A percentile compares a stretch with the other conserved stretches of the same genome.
Conservation (phyloP, 1,140 invertebrate genomes). For the Arion vulgaris region DNA sequence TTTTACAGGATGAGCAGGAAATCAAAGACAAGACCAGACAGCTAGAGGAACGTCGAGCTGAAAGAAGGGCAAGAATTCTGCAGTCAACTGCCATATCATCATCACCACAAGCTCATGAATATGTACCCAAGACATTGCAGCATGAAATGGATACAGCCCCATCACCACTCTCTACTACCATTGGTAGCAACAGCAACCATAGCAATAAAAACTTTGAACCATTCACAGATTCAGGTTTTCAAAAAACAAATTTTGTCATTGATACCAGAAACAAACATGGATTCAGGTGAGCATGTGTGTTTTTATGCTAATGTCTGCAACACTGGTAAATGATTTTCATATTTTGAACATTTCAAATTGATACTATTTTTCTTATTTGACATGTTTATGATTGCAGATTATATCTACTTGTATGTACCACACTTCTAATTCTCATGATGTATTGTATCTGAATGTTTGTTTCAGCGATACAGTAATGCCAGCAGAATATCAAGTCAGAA, state of each 20-base stretch:
- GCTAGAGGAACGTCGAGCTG: conserved; percentile 48
- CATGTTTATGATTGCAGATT: too few species aligned
- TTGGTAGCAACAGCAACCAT: not conserved
- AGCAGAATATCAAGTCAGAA: too few species aligned
- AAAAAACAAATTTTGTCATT: conserved; percentile 36
- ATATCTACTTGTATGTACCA: too few species aligned
- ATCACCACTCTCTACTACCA: not conserved
- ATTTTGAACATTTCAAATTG: too few species aligned
- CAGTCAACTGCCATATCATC: conserved; percentile 77
- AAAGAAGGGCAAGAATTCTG: conserved; percentile 75
- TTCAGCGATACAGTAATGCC: too few species aligned
- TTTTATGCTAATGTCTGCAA: too few species aligned
- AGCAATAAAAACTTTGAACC: not conserved
- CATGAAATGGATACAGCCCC: not conserved
- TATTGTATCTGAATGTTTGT: too few species aligned
- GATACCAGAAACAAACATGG: conserved; percentile 58
- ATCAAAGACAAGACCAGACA: conserved; percentile 47
- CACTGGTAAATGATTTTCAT: too few species aligned
- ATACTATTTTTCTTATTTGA: too few species aligned
- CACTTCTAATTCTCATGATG: too few species aligned
- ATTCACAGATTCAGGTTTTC: not conserved
- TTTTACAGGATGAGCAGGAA: conserved; percentile 35
- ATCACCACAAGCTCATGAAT: not conserved
- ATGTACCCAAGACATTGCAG: not conserved
- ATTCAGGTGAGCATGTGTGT: not conserved